Conservation (phyloP, 2,888 invertebrate species). For the Ethmia dodecea region DNA sequence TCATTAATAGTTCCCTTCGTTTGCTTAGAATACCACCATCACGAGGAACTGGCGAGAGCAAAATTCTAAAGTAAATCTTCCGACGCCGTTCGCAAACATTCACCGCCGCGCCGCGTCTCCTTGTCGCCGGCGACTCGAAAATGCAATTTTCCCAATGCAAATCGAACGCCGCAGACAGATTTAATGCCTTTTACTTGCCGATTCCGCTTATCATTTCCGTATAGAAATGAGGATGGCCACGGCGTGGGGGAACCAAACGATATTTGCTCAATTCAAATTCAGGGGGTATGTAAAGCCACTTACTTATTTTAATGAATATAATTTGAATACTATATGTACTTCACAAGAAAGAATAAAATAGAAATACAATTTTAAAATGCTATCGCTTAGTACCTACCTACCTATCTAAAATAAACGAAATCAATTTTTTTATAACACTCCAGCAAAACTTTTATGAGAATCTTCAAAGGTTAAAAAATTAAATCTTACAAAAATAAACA, state of each 20-base stretch:
- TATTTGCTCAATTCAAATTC: too few relatives aligned
- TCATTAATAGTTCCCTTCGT: conserved; percentile 16
- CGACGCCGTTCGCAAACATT: conserved; percentile 55
- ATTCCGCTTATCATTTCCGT: conserved; percentile 64
- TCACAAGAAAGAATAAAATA: too few relatives aligned
- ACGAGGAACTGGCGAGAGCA: conserved; percentile 15
- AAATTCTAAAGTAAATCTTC: conserved; percentile 48
- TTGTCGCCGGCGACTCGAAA: conserved; percentile 57
- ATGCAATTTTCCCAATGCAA: conserved; percentile 74
- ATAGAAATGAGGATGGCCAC: conserved; percentile 41
- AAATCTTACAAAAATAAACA: too few relatives aligned
- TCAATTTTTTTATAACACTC: too few relatives aligned
- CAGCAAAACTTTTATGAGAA: too few relatives aligned
- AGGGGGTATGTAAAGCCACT: too few relatives aligned
- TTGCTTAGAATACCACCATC: conserved; percentile 17
- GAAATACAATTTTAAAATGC: too few relatives aligned
- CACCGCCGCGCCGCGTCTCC: conserved; percentile 36
- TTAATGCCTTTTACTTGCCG: conserved; percentile 69
- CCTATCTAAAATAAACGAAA: too few relatives aligned
- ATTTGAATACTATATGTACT: too few relatives aligned
- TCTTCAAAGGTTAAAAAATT: too few relatives aligned
- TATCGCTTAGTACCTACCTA: too few relatives aligned
- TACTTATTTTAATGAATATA: too few relatives aligned
- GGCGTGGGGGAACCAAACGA: conserved; percentile 24
- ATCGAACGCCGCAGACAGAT: conserved; percentile 69